Evolutionary conservation across 2,113 vertebrate genomes (phyloP), one percentile per base, ranked within the genome.

Genomic region (Paralichthys olivaceus): DNA sequence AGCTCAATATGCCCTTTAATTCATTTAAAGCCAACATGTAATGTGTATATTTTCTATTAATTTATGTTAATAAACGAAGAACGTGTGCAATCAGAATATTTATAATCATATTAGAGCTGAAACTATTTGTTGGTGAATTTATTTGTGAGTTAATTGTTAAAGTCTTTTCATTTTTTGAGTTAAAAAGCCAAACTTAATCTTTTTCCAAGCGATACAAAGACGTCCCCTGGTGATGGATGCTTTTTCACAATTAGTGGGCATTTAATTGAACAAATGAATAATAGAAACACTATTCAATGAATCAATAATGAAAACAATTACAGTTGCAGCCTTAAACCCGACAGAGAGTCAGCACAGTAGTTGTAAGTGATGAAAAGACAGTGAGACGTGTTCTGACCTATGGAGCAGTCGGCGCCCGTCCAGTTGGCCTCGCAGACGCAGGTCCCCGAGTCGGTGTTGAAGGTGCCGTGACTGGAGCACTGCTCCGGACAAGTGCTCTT

Each of bases 401-500:
- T 96, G 57, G 98, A 98, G 86, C 98, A 99, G 90, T 99, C 98
- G 9, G 95, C 93, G 25, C 98, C 98, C 0, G 96, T 98, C 97
- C 97, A 99, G 75, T 95, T 97, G 75, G 95, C 92, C 70, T 98
- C 97, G 0, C 98, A 99, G 14, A 96, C 92, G 77, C 98, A 99
- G 79, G 95, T 95, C 4, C 96, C 96, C 0, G 94, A 96, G 80
- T 99, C 97, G 6, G 96, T 96, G 84, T 95, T 95, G 90, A 96
- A 99, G 0, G 95, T 97, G 22, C 97, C 98, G 0, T 97, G 97
- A 13, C 96, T 96, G 49, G 97, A 98, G 86, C 98, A 99, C 87
- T 99, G 97, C 66, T 99, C 98, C 0, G 97, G 95, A 85, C 98
- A 99, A 91, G 96, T 95, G 5, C 96, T 98, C 92, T 97, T 97